Evolutionary conservation across 2,113 vertebrate species (phyloP), one percentile per base, ranked within the genome.

Genomic region (Bubo scandiacus): DNA sequence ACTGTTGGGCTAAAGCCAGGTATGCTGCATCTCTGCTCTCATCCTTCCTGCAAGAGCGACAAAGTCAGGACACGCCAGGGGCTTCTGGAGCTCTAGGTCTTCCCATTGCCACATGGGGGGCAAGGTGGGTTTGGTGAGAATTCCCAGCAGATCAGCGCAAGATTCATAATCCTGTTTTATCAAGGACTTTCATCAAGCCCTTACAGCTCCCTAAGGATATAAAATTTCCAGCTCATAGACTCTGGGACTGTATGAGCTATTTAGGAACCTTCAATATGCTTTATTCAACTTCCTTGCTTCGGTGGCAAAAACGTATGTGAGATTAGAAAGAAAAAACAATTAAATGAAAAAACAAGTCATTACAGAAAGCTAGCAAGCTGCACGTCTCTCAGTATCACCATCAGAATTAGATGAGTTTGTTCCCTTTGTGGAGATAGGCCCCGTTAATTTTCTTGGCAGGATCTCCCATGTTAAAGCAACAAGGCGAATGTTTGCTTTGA

Each of bases 401-500:
- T 49, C 89, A 85, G 89, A 49, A 85, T 19, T 15, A 94, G 91
- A 94, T 87, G 81, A 91, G 74, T 63, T 95, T 81, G 54, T 63
- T 94, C 78, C 26, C 81, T 49, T 80, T 27, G 83, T 91, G 83
- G 49, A 93, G 94, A 92, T 25, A 79, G 80, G 94, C 75, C 83
- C 72, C 0, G 68, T 91, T 94, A 94, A 96, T 97, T 97, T 91
- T 81, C 86, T 91, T 95, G 91, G 95, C 94, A 97, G 95, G 70
- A 73, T 95, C 93, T 92, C 66, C 49, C 49, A 21, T 6, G 59
- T 58, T 82, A 77, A 82, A 94, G 74, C 91, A 92, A 90, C 62
- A 66, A 86, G 55, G 74, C 86, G 90, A 95, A 94, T 25, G 66
- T 91, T 85, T 89, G 47, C 61, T 70, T 52, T 61, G 89, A 91